These are phyloP conservation scores for Drosophila leonis DNA, from an alignment of 2,888 invertebrate genomes.

Conservation along the genomic window DNA sequence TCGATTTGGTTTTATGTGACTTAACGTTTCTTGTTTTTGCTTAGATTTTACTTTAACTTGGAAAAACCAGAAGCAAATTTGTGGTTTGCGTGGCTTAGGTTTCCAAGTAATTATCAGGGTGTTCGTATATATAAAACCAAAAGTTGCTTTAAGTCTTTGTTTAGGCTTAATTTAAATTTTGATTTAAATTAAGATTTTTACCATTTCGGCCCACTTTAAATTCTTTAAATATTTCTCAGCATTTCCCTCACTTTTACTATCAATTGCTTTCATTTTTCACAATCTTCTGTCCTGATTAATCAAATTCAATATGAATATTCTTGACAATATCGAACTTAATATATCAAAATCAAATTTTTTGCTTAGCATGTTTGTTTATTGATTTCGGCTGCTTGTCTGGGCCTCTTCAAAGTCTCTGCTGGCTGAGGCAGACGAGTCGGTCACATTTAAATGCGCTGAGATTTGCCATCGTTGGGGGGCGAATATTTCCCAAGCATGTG, in stretches of 20 bases:
- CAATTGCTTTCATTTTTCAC: not conserved
- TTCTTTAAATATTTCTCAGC: not conserved
- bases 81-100: too few species aligned
- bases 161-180: too few species aligned
- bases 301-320: constrained; percentile 37
- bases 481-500: constrained; percentile 23
- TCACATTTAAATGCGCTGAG: constrained; percentile 46
- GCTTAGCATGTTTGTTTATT: constrained; percentile 39
- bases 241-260: not conserved
- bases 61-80: not conserved
- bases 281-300: not conserved
- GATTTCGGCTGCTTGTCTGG: constrained; percentile 22
- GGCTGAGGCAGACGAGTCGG: not conserved
- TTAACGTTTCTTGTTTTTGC: constrained; percentile 10
- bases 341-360: constrained; percentile 31
- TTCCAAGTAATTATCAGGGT: not conserved
- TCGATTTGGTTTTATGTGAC: constrained; percentile 40
- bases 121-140: not conserved
- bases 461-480: constrained; percentile 6
- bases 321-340: constrained; percentile 38
- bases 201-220: not conserved
- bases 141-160: too few species aligned
- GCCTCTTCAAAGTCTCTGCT: not conserved
- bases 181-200: too few species aligned
- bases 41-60: constrained; percentile 41